Evolutionary conservation across 1,140 invertebrate genomes (phyloP), one percentile per base, ranked within the genome.

Genomic region (Luehdorfia chinensis): DNA sequence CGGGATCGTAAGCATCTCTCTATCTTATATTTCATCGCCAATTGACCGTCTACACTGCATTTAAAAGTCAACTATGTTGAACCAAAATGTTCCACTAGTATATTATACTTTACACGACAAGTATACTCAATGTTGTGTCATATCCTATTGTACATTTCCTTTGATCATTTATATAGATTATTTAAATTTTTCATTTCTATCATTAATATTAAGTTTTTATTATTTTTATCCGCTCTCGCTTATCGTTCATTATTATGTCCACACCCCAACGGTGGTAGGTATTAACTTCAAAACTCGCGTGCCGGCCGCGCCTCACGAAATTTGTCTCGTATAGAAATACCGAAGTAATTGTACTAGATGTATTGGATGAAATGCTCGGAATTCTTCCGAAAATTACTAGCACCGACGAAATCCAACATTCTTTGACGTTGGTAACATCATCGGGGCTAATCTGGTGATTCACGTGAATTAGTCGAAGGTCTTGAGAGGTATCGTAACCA

Each of bases 351-450:
- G 61, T 47, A 27, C 32, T 44, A 32, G 50, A 59, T 52, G 50
- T 34, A 44, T 13, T 15, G 31, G 50, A 53, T 34, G 41, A 55
- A 64, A 62, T 62, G 46, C 49, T 56, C 55, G 18, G 31, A 55
- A 70, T 70, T 60, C 57, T 53, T 66, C 47, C 8, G 16, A 52
- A 58, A 63, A 59, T 63, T 59, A 41, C 49, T 15, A 52, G 19
- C 37, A 13, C 13, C 37, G 8, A 14, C 2, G 19, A 23, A 25
- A 25, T 34, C 7, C 16, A 4, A 4, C 37, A 41, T 41, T 41
- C 37, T 41, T 41, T 27, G n/a, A 28, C n/a, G 25, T 9, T 28
- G 19, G 19, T 21, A 21, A 3, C 2, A 21, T 21, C n/a, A n/a
- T n/a, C n/a, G n/a, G n/a, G n/a, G 4, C 4, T 7, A 12, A 12